Percentiles rank a stretch among this genome's conserved stretches.
Evolutionary conservation across 2,888 invertebrate genomes (phyloP).

Genomic region (Eutolmus rufibarbis): DNA sequence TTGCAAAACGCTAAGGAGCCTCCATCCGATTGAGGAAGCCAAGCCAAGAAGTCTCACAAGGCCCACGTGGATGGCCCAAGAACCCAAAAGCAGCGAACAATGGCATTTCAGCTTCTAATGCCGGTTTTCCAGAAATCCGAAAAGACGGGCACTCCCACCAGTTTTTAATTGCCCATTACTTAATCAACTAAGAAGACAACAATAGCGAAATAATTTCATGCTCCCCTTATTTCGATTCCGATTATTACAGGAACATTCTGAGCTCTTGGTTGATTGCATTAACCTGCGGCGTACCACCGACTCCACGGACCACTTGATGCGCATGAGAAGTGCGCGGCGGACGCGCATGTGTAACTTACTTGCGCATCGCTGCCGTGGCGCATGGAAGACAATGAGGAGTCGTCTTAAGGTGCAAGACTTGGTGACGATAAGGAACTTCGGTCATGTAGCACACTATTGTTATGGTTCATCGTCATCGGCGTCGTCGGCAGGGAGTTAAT

Average conservation of each 20-base stretch:
- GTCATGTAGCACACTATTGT: constrained; percentile 40
- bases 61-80: not conserved
- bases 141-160: constrained; percentile 1
- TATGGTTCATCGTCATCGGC: not conserved
- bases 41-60: not conserved
- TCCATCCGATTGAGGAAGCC: not conserved
- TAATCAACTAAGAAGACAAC: constrained; percentile 21
- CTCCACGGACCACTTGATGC: constrained; percentile 30
- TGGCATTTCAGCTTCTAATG: not conserved
- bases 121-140: not conserved
- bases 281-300: constrained; percentile 35
- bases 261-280: constrained; percentile 6
- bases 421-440: constrained; percentile 38
- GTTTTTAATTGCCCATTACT: constrained; percentile 23
- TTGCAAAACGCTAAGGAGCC: not conserved
- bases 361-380: not conserved
- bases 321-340: constrained; percentile 19
- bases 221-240: constrained; percentile 26
- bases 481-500: constrained; percentile 24
- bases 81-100: not conserved
- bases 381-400: not conserved
- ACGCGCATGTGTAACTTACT: constrained; percentile 22
- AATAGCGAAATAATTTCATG: constrained; percentile 41
- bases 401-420: constrained; percentile 32
- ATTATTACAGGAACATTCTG: not conserved